Conservation (phyloP, 2,113 vertebrate genomes). For the Ifrita kowaldi region DNA sequence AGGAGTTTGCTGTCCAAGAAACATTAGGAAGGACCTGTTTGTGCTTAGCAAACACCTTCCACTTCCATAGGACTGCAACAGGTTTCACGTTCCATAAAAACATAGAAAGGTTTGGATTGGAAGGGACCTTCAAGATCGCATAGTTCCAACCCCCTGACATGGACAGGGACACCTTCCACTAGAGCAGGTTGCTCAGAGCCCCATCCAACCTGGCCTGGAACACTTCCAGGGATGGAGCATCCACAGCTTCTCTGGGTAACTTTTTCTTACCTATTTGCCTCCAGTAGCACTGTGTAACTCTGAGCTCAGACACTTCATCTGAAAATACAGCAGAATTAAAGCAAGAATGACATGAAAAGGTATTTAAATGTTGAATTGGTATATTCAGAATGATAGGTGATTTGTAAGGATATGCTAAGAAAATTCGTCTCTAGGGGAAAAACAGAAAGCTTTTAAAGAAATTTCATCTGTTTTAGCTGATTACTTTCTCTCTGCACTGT, state of each 20-base stretch:
- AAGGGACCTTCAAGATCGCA: not conserved
- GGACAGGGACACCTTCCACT: not conserved
- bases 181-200: not conserved
- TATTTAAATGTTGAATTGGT: not conserved
- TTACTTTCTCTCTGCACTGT: not conserved
- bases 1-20: not conserved
- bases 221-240: not conserved
- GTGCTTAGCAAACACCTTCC: not conserved
- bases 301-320: not conserved
- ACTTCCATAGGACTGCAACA: not conserved
- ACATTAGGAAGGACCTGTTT: not conserved
- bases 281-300: not conserved
- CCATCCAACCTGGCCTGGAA: not conserved
- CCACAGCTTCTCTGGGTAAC: not conserved
- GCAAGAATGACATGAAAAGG: not conserved
- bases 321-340: not conserved
- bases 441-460: not conserved
- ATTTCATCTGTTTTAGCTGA: not conserved
- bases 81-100: not conserved
- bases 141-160: accelerated
- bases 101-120: not conserved
- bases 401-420: not conserved
- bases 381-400: not conserved
- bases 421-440: not conserved
- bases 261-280: not conserved